Base-by-base conservation (phyloP, 2,888 invertebrate genomes). In the Morinoia aosen region DNA sequence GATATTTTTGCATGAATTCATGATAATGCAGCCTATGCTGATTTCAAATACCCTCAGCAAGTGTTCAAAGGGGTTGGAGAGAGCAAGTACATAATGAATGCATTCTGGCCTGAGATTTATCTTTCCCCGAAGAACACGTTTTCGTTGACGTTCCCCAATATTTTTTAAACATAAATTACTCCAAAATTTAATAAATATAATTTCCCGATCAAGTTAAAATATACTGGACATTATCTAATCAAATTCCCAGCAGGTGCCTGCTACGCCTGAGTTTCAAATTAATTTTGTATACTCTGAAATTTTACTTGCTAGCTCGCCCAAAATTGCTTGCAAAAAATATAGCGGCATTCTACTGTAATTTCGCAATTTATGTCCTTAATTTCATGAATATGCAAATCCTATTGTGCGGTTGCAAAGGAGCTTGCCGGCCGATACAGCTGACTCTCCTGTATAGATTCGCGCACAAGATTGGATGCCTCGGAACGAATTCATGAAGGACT, bases 381-480 rank as follows among this genome's bases (percentile, higher is more conserved):
- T 93, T 93, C 93, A 93, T 93, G 93, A 93, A 93, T 93, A 93
- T 93, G 93, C 93, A 93, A 93, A 93, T 93, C 48, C 93, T 93
- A 93, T 93, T 93, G 93, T 93, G 93, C 93, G 93, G 93, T 93
- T 93, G 93, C 93, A 93, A 93, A 93, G 93, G 57, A 57, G 93
- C 93, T 93, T 57, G 56, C 93, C 93, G 48, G 57, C 48, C 57
- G 76, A 76, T 56, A 56, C 48, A 56, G 93, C 57, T 93, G 57
- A 57, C 57, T 33, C 93, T 57, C 93, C 19, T 57, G 93, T 93
- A 93, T 93, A 93, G 93, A 93, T 93, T 93, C 93, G 93, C 93
- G 12, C 39, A 93, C 93, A 93, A 48, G 93, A 93, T 93, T 93
- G 93, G 90, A 40, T 90, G 90, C 90, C 48, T 12, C 19, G 93